These are phyloP conservation scores for Tachystola acroxantha DNA, from an alignment of 2,888 invertebrate genomes.

Conservation along the genomic window DNA sequence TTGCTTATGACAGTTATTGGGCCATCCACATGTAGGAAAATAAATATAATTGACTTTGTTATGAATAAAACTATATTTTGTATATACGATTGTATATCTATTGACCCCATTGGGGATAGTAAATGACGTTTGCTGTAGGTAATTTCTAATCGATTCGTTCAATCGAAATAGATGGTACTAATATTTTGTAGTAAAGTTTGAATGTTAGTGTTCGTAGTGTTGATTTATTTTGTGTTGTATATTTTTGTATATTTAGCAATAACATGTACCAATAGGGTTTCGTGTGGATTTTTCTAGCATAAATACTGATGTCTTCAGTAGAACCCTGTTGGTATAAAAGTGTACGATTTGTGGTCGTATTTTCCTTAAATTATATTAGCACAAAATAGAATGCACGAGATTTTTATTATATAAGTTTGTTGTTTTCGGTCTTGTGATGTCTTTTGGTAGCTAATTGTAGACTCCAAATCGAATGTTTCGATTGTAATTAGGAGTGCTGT, in stretches of 20 bases:
- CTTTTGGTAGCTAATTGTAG: background rate
- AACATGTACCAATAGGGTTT: background rate
- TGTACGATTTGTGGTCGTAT: slow-evolving; percentile 2
- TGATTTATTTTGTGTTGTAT: slow-evolving; percentile 1
- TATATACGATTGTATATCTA: slow-evolving; percentile 39
- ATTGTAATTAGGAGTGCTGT: background rate
- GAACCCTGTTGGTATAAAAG: background rate
- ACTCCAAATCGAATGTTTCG: background rate
- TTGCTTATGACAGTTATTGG: slow-evolving; percentile 1
- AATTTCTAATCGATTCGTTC: slow-evolving; percentile 7
- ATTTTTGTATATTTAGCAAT: slow-evolving; percentile 1
- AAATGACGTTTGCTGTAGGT: too few relatives aligned
- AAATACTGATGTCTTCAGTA: background rate
- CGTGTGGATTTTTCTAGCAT: background rate
- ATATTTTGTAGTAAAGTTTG: slow-evolving; percentile 35
- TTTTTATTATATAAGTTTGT: slow-evolving; percentile 6
- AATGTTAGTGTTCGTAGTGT: slow-evolving; percentile 10
- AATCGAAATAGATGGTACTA: slow-evolving; percentile 44
- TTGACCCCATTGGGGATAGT: slow-evolving; percentile 26
- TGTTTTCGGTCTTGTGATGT: slow-evolving; percentile 2
- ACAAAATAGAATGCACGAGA: slow-evolving; percentile 8
- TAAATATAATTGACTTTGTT: slow-evolving; percentile 19
- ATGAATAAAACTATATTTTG: slow-evolving; percentile 43
- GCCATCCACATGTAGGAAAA: slow-evolving; percentile 3
- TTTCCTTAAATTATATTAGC: slow-evolving; percentile 1